Conservation (phyloP, 2,113 vertebrate species). For the Ochotona princeps region DNA sequence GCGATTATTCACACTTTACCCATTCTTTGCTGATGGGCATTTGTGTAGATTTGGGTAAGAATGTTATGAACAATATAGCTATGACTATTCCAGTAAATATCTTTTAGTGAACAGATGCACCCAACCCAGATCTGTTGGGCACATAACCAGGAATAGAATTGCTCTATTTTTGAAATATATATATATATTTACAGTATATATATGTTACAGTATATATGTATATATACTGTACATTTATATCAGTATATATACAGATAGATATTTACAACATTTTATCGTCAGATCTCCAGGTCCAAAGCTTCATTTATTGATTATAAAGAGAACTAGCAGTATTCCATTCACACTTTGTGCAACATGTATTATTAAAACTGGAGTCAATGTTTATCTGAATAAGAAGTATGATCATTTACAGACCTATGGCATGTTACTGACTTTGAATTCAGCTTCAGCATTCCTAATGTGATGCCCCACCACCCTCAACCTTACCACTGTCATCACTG, state of each 20-base stretch:
- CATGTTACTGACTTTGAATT: constrained; percentile 9
- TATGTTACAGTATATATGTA: neutral
- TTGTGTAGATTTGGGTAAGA: neutral
- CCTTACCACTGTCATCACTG: neutral
- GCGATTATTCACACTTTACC: neutral
- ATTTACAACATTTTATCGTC: neutral
- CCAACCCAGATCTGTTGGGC: neutral
- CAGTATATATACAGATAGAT: neutral
- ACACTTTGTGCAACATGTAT: neutral
- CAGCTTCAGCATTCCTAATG: constrained; percentile 2
- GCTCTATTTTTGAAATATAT: neutral
- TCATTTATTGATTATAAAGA: neutral
- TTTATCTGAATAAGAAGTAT: neutral
- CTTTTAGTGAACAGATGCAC: neutral
- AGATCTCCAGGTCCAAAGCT: neutral
- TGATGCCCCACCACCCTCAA: neutral
- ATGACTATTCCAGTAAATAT: neutral
- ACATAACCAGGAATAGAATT: neutral
- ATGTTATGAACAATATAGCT: too few species aligned
- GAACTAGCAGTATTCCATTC: neutral
- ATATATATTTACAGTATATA: too few species aligned
- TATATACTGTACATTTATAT: too few species aligned
- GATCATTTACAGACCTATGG: neutral
- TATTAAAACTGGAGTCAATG: constrained; percentile 27
- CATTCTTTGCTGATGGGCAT: rapidly evolving